Percentiles rank a stretch among this genome's conserved stretches.
Evolutionary conservation across 2,797 vertebrate species (phyloP).

Genomic region (Anabacerthia variegaticeps): DNA sequence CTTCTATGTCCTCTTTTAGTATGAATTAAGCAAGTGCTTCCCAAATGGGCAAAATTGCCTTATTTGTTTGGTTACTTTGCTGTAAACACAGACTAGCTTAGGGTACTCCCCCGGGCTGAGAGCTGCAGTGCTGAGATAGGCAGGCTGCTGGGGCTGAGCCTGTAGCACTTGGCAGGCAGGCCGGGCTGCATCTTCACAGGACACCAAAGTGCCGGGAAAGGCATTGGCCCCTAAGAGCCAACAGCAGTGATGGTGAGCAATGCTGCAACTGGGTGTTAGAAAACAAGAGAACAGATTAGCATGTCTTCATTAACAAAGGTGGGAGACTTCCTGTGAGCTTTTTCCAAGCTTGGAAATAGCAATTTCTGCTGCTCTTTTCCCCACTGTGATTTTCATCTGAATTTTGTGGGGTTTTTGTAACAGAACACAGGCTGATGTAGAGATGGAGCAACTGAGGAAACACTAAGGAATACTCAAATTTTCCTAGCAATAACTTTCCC

Average conservation of each 20-base stretch:
- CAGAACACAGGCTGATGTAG: no score
- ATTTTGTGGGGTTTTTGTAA: background rate
- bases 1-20: background rate
- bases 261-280: background rate
- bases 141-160: background rate
- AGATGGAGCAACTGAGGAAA: background rate
- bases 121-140: background rate
- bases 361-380: background rate
- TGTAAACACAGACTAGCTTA: slow-evolving; percentile 19
- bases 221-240: background rate
- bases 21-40: background rate
- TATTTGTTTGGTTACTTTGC: slow-evolving; percentile 45
- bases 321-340: background rate
- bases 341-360: background rate
- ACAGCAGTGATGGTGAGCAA: background rate
- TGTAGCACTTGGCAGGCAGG: background rate
- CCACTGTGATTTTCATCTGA: background rate
- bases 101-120: background rate
- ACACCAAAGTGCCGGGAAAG: background rate
- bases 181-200: background rate
- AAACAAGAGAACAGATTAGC: background rate
- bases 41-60: background rate
- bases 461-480: background rate
- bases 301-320: background rate
- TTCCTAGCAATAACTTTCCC: background rate